These are phyloP conservation scores for Caerostris extrusa DNA, from an alignment of 1,140 invertebrate genomes.

Conservation along the genomic window DNA sequence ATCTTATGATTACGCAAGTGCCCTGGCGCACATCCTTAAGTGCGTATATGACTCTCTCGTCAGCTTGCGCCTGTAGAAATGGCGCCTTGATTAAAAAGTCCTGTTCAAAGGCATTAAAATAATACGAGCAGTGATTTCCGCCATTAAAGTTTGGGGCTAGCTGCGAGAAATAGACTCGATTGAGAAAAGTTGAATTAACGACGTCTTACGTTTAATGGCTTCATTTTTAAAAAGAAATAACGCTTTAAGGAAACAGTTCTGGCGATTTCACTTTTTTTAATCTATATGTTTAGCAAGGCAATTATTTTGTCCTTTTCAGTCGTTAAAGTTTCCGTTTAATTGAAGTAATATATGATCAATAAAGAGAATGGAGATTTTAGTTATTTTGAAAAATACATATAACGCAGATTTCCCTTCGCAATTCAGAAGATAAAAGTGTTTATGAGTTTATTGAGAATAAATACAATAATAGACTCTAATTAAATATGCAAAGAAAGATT, in stretches of 20 bases:
- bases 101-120: constrained; percentile 58
- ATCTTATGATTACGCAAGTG: constrained; percentile 30
- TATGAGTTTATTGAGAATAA: no score
- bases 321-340: neutral
- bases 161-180: constrained; percentile 28
- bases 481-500: no score
- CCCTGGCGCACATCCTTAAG: neutral
- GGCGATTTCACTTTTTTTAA: constrained; percentile 33
- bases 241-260: constrained; percentile 5
- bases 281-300: constrained; percentile 24
- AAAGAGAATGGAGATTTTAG: neutral
- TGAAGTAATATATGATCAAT: neutral
- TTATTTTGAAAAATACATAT: no score
- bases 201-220: constrained; percentile 30
- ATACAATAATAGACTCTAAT: no score
- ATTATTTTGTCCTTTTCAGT: neutral
- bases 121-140: constrained; percentile 47
- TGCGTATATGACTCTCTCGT: constrained; percentile 7
- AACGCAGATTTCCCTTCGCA: no score
- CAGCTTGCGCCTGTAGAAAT: neutral
- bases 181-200: neutral
- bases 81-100: constrained; percentile 50
- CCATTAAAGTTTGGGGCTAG: constrained; percentile 18
- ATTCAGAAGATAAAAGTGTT: no score
- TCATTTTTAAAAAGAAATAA: constrained; percentile 29